Percentiles rank a stretch among this genome's conserved stretches.
These are phyloP conservation scores for Nemapogon koenigi DNA, from an alignment of 2,888 invertebrate species.

Conservation along the genomic window DNA sequence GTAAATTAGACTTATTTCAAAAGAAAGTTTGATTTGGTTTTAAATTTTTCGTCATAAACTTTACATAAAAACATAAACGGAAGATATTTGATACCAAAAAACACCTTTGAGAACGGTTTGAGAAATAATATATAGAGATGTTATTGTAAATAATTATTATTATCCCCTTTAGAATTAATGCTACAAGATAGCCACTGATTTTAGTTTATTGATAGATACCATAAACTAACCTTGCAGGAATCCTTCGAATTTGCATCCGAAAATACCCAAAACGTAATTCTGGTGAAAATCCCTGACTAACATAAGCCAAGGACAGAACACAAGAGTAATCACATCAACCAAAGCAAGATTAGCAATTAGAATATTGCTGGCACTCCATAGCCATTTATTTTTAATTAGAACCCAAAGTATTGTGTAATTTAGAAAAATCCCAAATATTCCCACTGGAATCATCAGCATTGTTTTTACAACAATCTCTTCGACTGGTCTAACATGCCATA, in stretches of 20 bases:
- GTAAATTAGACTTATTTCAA: too few species aligned
- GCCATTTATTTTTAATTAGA: constrained; percentile 65
- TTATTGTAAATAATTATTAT: too few species aligned
- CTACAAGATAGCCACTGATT: too few species aligned
- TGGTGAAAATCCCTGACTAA: constrained; percentile 78
- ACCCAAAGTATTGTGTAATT: constrained; percentile 71
- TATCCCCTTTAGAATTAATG: too few species aligned
- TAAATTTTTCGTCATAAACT: too few species aligned
- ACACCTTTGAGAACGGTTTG: too few species aligned
- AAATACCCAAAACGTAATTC: constrained; percentile 74
- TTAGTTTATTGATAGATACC: too few species aligned
- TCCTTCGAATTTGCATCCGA: constrained; percentile 81
- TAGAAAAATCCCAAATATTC: constrained; percentile 69
- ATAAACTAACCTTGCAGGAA: constrained; percentile 74
- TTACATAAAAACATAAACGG: too few species aligned
- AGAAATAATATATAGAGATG: too few species aligned
- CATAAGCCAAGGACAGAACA: constrained; percentile 79
- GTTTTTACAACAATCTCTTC: constrained; percentile 69
- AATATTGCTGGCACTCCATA: constrained; percentile 74
- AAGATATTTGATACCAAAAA: too few species aligned
- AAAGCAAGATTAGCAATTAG: constrained; percentile 78
- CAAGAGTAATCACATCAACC: constrained; percentile 70
- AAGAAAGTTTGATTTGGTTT: too few species aligned
- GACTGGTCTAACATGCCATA: constrained; percentile 69
- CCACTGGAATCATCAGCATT: constrained; percentile 64